A percentile compares a stretch with the other conserved stretches of the same genome.
Conservation (phyloP, 2,888 invertebrate species). For the Conops quadrifasciatus region DNA sequence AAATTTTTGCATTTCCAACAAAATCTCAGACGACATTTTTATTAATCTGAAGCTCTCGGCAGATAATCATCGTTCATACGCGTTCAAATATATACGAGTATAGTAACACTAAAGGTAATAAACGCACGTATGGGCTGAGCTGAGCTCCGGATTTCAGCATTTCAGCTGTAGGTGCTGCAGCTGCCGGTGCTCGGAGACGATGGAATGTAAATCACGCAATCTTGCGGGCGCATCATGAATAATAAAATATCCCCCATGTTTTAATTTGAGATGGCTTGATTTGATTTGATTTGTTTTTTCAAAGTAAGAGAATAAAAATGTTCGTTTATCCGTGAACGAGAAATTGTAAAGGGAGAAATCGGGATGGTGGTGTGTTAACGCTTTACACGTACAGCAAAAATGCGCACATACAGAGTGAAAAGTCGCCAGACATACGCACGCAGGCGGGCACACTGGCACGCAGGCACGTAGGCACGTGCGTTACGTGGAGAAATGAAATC, state of each 20-base stretch:
- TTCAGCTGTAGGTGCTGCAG: background rate
- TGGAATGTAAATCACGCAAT: conserved; percentile 23
- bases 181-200: background rate
- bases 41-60: conserved; percentile 33
- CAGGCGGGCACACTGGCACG: too few species aligned
- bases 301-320: conserved; percentile 41
- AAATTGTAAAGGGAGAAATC: background rate
- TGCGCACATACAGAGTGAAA: background rate
- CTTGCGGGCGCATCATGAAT: conserved; percentile 32
- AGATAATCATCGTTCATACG: conserved; percentile 42
- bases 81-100: too few species aligned
- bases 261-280: conserved; percentile 57
- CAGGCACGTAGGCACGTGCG: too few species aligned
- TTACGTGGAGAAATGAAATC: too few species aligned
- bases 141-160: background rate
- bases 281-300: conserved; percentile 58
- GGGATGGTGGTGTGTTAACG: background rate
- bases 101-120: too few species aligned
- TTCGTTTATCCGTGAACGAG: background rate
- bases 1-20: too few species aligned
- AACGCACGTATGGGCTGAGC: background rate
- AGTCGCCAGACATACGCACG: conserved; percentile 8
- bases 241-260: conserved; percentile 32
- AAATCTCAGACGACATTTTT: too few species aligned
- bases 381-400: conserved; percentile 7